Evolutionary conservation across 2,888 invertebrate genomes (phyloP).

Genomic region (Drosophila monieri): DNA sequence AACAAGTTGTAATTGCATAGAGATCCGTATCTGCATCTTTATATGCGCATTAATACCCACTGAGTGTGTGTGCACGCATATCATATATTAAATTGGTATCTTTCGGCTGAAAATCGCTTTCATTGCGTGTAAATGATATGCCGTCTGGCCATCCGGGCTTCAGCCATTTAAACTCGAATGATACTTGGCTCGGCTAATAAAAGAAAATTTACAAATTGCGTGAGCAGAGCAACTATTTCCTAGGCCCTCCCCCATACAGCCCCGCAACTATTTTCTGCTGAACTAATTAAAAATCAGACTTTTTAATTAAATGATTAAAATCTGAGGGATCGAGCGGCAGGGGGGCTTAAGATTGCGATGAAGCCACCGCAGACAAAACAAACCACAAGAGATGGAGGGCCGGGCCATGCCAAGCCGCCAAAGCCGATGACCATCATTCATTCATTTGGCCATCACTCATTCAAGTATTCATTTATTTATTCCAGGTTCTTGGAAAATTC

Average conservation of each 20-base stretch:
- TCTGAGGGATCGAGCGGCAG: conserved; percentile 27
- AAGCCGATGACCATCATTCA: conserved; percentile 28
- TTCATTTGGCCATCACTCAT: conserved; percentile 45
- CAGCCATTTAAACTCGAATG: conserved; percentile 30
- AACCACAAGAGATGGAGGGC: conserved; percentile 17
- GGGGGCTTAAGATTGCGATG: not conserved
- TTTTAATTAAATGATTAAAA: conserved; percentile 76
- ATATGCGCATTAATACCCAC: conserved; percentile 16
- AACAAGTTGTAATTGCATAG: conserved; percentile 69
- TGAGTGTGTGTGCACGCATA: conserved; percentile 1
- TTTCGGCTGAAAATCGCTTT: conserved; percentile 27
- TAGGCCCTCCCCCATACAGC: conserved; percentile 1
- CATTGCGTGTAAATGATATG: conserved; percentile 60
- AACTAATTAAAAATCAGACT: conserved; percentile 72
- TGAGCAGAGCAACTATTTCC: conserved; percentile 42
- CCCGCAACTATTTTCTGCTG: conserved; percentile 50
- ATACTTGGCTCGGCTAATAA: conserved; percentile 57
- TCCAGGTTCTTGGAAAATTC: conserved; percentile 65
- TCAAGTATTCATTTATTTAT: conserved; percentile 39
- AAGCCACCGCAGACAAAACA: conserved; percentile 42
- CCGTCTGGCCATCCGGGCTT: conserved; percentile 4
- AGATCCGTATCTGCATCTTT: conserved; percentile 57
- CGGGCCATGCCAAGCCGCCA: not conserved
- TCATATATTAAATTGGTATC: conserved; percentile 8
- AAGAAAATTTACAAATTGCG: conserved; percentile 71